Percentiles rank a stretch among this genome's conserved stretches.
Evolutionary conservation across 2,797 vertebrate species (phyloP).

Genomic region (Sebastiscus tertius): DNA sequence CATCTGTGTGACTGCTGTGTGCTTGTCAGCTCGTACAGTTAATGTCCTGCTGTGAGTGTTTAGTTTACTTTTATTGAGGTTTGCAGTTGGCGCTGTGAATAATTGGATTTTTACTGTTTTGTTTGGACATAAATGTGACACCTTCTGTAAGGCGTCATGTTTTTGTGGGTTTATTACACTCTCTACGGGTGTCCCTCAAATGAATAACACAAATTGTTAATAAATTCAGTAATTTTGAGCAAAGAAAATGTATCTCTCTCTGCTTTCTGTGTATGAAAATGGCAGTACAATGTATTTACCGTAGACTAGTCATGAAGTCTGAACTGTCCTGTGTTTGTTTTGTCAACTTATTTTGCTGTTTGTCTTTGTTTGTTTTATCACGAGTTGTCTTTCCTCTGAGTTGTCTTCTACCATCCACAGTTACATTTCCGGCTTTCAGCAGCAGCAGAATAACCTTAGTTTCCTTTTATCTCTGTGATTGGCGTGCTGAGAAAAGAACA

Average conservation of each 20-base stretch:
- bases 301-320: neutral
- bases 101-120: neutral
- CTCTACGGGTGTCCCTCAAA: neutral
- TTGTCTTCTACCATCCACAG: neutral
- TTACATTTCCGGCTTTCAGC: neutral
- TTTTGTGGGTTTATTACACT: neutral
- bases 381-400: neutral
- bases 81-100: neutral
- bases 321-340: too few species aligned
- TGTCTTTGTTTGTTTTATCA: neutral
- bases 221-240: neutral
- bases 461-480: slow-evolving; percentile 56
- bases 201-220: neutral
- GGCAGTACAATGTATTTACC: neutral
- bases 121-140: neutral
- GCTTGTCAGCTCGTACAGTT: neutral
- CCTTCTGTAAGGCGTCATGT: neutral
- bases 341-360: neutral
- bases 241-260: neutral
- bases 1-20: neutral
- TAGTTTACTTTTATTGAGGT: neutral
- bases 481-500: slow-evolving; percentile 43
- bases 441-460: slow-evolving; percentile 16
- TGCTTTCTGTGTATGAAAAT: neutral
- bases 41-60: neutral